Evolutionary conservation across 1,140 invertebrate genomes (phyloP), one percentile per base, ranked within the genome.

Genomic region (Solen grandis): DNA sequence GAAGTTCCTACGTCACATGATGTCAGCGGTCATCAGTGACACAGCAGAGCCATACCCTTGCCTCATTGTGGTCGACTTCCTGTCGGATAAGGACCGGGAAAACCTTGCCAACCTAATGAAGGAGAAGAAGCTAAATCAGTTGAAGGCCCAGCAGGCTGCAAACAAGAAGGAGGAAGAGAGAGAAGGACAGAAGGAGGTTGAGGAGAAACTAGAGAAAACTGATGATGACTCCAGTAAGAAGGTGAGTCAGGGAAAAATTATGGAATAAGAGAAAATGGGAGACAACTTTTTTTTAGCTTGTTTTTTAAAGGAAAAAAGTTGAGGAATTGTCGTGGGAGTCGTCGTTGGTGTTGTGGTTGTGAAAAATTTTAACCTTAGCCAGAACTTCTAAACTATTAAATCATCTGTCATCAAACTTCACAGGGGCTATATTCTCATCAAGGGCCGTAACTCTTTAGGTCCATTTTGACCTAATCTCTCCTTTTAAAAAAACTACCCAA

Each of bases 1-100:
- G 31, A 88, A 89, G 82, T 87, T 91, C 55, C 66, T 91, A 4
- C 84, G 89, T 19, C 87, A 89, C 60, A 52, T 89, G 2, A 77
- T 74, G 2, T 80, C 75, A 38, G 86, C 86, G 27, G 69, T 77
- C 35, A 68, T 85, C 10, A 69, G 63, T 22, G 85, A 81, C 54
- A 83, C 86, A 38, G 80, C 75, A 1, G 79, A 76, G n/a, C 66
- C 83, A 19, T 89, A 85, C 52, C 88, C 87, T 13, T 72, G 82
- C 16, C 83, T 90, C 5, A 70, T 87, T 25, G n/a, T 88, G 5
- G 59, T 89, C 10, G 86, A 90, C 72, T 65, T 87, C 19, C 54
- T 84, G 0, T 16, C 62, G 13, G 76, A 82, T 3, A 54, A 46
- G 29, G 77, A 70, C 14, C 68, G 41, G 16, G 2, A 69, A 5